Evolutionary conservation across 2,888 invertebrate genomes (phyloP).

Genomic region (Hesperia comma): DNA sequence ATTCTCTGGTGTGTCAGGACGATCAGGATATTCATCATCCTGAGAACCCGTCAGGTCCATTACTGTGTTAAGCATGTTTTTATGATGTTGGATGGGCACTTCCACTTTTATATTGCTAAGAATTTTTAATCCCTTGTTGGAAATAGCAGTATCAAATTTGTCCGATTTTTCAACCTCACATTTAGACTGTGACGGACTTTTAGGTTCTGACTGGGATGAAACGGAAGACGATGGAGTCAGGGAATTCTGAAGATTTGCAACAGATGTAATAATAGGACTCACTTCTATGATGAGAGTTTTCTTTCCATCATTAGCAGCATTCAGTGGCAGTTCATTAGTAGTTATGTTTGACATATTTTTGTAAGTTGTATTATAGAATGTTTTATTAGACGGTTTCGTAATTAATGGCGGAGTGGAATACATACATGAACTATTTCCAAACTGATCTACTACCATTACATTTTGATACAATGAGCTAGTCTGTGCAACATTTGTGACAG

Average conservation of each 20-base stretch:
- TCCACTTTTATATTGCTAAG: slow-evolving; percentile 82
- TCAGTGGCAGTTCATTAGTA: slow-evolving; percentile 15
- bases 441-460: slow-evolving; percentile 78
- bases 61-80: slow-evolving; percentile 75
- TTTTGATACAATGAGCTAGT: slow-evolving; percentile 76
- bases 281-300: slow-evolving; percentile 77
- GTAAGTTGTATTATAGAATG: slow-evolving; percentile 54
- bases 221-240: slow-evolving; percentile 1
- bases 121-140: slow-evolving; percentile 76
- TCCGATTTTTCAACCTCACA: slow-evolving; percentile 50
- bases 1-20: slow-evolving; percentile 64
- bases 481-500: slow-evolving; percentile 68
- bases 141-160: slow-evolving; percentile 58
- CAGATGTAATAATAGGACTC: slow-evolving; percentile 60
- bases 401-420: slow-evolving; percentile 68
- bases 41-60: slow-evolving; percentile 73
- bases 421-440: slow-evolving; percentile 76
- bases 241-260: slow-evolving; percentile 37
- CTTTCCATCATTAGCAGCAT: slow-evolving; percentile 53
- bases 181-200: slow-evolving; percentile 42
- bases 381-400: slow-evolving; percentile 58
- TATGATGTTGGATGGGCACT: slow-evolving; percentile 77
- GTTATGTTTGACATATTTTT: slow-evolving; percentile 53
- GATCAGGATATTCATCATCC: slow-evolving; percentile 63
- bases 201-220: slow-evolving; percentile 10